Evolutionary conservation across 2,113 vertebrate genomes (phyloP).

Genomic region (Tragelaphus buxtoni): DNA sequence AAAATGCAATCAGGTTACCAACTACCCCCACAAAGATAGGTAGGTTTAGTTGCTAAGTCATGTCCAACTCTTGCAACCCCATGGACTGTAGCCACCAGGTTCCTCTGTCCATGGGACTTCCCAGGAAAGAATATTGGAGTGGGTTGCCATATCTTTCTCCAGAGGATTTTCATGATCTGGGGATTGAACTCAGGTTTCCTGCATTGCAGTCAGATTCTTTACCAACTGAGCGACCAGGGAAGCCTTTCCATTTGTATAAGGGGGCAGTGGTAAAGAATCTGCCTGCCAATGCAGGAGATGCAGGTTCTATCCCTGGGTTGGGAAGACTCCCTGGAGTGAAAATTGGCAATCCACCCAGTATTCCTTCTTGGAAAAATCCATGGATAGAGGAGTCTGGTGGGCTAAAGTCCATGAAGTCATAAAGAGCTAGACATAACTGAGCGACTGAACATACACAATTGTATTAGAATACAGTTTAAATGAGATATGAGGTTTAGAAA

Average conservation of each 20-base stretch:
- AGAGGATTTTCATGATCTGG: background rate
- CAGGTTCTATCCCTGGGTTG: background rate
- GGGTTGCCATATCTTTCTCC: background rate
- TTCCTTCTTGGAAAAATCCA: background rate
- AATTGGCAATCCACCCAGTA: background rate
- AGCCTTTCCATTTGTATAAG: background rate
- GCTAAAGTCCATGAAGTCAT: background rate
- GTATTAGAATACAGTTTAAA: background rate
- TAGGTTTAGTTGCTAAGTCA: background rate
- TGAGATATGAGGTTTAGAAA: background rate
- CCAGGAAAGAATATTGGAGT: background rate
- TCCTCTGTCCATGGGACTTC: background rate
- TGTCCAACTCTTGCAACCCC: background rate
- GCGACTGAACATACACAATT: background rate
- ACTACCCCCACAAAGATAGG: background rate
- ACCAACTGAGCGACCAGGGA: background rate
- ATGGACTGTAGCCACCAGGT: background rate
- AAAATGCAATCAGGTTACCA: background rate
- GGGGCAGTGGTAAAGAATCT: background rate
- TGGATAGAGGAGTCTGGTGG: background rate
- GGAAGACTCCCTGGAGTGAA: background rate
- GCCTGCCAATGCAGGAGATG: background rate
- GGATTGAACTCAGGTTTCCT: background rate
- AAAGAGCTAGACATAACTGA: background rate
- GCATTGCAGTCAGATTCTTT: background rate